Evolutionary conservation across 2,113 vertebrate genomes (phyloP), one percentile per base, ranked within the genome.

Genomic region (Penelope pileata): DNA sequence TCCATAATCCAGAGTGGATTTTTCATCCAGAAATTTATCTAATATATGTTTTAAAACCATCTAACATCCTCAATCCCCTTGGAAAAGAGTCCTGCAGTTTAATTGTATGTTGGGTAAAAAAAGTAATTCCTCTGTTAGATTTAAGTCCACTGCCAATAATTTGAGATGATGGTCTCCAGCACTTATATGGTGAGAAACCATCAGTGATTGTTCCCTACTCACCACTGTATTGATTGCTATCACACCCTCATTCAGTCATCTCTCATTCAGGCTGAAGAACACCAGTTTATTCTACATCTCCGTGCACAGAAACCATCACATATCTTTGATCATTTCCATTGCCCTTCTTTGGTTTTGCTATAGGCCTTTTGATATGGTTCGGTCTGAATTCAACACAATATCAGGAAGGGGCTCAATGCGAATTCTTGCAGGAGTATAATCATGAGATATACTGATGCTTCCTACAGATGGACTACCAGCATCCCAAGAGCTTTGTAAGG

Each of bases 81-180:
- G 79, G 59, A 66, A 88, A 73, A 86, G 30, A 9, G 38, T 88
- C 76, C 50, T 76, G 72, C 45, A 50, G 64, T 64, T 83, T 94
- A 77, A 85, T 79, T 74, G n/a, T 66, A 66, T 21, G 24, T 77
- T 88, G 54, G 42, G 45, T 76, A 88, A 90, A 96, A 88, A 96
- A n/a, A 51, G 26, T 29, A 70, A 70, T 29, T 70, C 34, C 34
- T 70, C 34, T 70, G 47, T 50, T 38, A 29, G 34, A 38, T 51
- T 70, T 51, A 51, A 70, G 47, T 70, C 68, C 48, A 51, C 47
- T 51, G 26, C 34, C 34, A 38, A 70, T 51, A 70, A 51, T 70
- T 51, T 70, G 34, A 70, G 34, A 70, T 70, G 47, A 38, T 51
- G 26, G 68, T 38, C 36, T 70, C 47, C 1, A 1, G 40, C 88